Conservation (phyloP, 1,140 invertebrate species). For the Gryllus bimaculatus region DNA sequence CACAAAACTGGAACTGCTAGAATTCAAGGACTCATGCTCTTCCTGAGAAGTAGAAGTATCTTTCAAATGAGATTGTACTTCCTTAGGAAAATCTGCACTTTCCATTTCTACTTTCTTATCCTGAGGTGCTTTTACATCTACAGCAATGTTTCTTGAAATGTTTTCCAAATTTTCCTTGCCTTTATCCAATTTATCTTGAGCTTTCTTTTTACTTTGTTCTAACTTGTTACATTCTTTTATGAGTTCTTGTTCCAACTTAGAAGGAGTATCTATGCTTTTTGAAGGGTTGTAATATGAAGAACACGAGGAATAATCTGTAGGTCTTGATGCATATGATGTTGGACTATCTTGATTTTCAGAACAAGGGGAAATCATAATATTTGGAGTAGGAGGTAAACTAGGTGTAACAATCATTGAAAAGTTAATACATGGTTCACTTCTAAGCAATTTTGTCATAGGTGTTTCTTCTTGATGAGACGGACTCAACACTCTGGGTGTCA, state of each 20-base stretch:
- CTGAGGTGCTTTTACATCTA: not conserved
- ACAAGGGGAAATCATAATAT: slow-evolving; percentile 9
- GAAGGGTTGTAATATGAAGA: slow-evolving; percentile 17
- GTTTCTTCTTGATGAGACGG: slow-evolving; percentile 14
- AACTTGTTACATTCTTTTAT: slow-evolving; percentile 11
- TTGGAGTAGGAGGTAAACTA: slow-evolving; percentile 14
- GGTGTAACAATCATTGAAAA: slow-evolving; percentile 14
- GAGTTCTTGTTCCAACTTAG: slow-evolving; percentile 7
- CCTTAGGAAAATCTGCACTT: too few species aligned
- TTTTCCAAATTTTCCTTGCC: not conserved
- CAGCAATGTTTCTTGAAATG: too few species aligned
- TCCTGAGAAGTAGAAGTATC: too few species aligned
- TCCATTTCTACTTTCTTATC: not conserved
- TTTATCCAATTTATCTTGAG: not conserved
- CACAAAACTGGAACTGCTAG: too few species aligned
- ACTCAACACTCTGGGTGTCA: slow-evolving; percentile 16
- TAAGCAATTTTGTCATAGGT: slow-evolving; percentile 11
- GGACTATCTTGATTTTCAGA: slow-evolving; percentile 3
- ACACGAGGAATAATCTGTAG: slow-evolving; percentile 16
- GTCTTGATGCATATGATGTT: slow-evolving; percentile 11
- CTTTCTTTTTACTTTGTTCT: slow-evolving; percentile 8
- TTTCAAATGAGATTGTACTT: too few species aligned
- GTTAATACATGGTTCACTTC: not conserved
- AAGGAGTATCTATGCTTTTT: not conserved
- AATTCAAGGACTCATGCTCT: too few species aligned